Percentiles rank a stretch among this genome's conserved stretches.
These are phyloP conservation scores for Leucophenga maculata DNA, from an alignment of 2,888 invertebrate species.

Conservation along the genomic window DNA sequence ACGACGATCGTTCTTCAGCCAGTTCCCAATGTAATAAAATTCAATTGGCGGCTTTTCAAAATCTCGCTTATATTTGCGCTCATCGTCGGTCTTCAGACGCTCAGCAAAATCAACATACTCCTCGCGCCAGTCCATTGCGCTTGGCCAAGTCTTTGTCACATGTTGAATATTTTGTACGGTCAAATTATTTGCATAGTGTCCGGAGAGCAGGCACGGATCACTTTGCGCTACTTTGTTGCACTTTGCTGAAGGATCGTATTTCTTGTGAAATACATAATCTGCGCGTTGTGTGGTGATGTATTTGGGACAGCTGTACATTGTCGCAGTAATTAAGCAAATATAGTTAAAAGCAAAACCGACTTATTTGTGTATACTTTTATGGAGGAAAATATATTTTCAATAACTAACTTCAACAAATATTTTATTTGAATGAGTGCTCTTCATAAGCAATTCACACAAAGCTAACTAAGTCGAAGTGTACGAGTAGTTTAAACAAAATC, in stretches of 20 bases:
- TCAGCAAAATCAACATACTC: conserved; percentile 48
- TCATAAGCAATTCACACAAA: too few species aligned
- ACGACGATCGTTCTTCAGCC: conserved; percentile 41
- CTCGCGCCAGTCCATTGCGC: conserved; percentile 56
- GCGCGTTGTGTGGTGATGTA: neutral
- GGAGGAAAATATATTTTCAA: neutral
- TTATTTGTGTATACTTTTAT: neutral
- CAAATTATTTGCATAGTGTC: conserved; percentile 48
- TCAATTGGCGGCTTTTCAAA: conserved; percentile 43
- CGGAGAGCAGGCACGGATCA: conserved; percentile 47
- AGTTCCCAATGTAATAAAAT: conserved; percentile 32
- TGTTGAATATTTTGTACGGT: conserved; percentile 40
- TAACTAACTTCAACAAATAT: neutral
- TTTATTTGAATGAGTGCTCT: too few species aligned
- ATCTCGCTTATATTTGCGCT: conserved; percentile 37
- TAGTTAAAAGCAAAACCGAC: too few species aligned
- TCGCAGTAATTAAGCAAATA: too few species aligned
- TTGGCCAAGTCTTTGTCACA: conserved; percentile 50
- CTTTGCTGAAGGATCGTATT: neutral
- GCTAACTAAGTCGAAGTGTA: neutral
- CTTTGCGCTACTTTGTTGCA: neutral
- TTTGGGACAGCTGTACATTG: neutral
- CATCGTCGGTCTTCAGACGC: conserved; percentile 53
- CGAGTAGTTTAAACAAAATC: neutral
- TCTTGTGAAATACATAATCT: neutral